Evolutionary conservation across 2,888 invertebrate genomes (phyloP).

Genomic region (Petrolisthes manimaculis): DNA sequence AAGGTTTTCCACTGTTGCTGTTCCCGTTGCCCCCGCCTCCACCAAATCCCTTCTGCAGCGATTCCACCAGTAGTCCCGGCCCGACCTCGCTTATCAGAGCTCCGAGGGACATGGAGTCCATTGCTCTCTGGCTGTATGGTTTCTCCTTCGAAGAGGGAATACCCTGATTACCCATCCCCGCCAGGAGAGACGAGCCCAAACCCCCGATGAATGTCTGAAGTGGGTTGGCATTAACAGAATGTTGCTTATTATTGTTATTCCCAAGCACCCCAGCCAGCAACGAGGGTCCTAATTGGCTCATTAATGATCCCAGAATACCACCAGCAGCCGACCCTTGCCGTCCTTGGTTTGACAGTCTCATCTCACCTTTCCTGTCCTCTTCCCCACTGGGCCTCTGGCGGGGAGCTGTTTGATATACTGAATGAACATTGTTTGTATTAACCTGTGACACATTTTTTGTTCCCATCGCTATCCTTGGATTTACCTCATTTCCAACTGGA

Average conservation of each 20-base stretch:
- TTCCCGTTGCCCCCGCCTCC: background rate
- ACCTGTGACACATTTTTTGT: too few relatives aligned
- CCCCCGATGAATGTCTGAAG: slow-evolving; percentile 21
- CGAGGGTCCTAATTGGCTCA: slow-evolving; percentile 7
- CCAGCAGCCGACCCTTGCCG: background rate
- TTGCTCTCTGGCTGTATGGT: slow-evolving; percentile 12
- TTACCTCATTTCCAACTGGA: background rate
- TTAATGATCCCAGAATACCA: slow-evolving; percentile 16
- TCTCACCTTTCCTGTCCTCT: background rate
- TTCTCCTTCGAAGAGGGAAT: background rate
- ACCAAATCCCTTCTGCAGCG: background rate
- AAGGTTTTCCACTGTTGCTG: background rate
- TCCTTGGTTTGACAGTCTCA: background rate
- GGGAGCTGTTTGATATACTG: background rate
- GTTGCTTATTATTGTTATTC: background rate
- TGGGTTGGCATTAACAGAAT: background rate
- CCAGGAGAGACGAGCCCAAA: slow-evolving; percentile 17
- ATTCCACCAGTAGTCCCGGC: background rate
- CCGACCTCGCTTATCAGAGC: slow-evolving; percentile 9
- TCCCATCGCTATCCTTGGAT: background rate
- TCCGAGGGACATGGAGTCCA: slow-evolving; percentile 3
- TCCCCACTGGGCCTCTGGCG: background rate
- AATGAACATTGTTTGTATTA: background rate
- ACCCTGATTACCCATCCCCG: background rate
- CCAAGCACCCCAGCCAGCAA: background rate